Evolutionary conservation across 2,797 vertebrate genomes (phyloP), one percentile per base, ranked within the genome.

Genomic region (Sebastes hubbsi): DNA sequence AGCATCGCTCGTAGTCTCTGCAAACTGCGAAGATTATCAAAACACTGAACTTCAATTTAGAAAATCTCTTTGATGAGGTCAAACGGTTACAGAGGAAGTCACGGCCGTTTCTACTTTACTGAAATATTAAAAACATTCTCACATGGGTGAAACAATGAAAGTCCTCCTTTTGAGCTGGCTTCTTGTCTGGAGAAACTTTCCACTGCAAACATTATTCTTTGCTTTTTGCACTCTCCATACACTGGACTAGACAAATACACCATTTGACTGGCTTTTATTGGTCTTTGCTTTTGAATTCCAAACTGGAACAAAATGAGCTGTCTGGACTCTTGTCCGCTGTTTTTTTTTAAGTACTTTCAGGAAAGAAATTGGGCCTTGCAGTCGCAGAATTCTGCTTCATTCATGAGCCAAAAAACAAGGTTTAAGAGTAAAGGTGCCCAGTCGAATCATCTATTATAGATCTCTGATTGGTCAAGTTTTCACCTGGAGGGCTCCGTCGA

Each of bases 381-480:
- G 11, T 24, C 54, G n/a, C 25, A 49, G 4, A 46, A 70, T 25
- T 10, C 36, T 6, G 52, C 34, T 77, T 67, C 6, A 29, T 38
- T 65, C 61, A 18, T 55, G 12, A 71, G 20, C 69, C 22, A 42
- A 42, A 77, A 77, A 82, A 72, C 64, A 62, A 58, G 14, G 32
- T 72, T 64, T 68, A 14, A 14, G 54, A 69, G 59, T 67, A 20
- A 10, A 81, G 32, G n/a, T 38, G 7, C 49, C 25, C 20, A 54
- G 11, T 34, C 36, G 22, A 10, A 49, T 72, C 24, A 49, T 78
- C 13, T 54, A 27, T 65, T 38, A 61, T 18, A 36, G 59, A 9
- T 63, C 9, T 58, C 5, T 36, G 55, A 59, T 27, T 46, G 58
- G 55, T 75, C 34, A 54, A 58, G 24, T 22, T 8, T 60, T 6